Evolutionary conservation across 2,888 invertebrate genomes (phyloP), one percentile per base, ranked within the genome.

Genomic region (Catocala sponsa): DNA sequence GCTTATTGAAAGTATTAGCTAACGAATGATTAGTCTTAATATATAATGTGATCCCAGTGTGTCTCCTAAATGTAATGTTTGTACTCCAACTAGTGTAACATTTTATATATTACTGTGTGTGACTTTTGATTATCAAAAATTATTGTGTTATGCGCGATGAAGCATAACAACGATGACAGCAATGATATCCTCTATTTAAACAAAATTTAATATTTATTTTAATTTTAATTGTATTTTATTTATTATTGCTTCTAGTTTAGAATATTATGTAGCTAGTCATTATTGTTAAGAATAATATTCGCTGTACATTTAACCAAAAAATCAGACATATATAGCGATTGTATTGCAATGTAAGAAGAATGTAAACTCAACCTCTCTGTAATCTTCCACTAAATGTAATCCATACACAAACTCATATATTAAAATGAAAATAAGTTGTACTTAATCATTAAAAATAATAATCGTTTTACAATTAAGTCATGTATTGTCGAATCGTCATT

Each of bases 41-140:
- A 69, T 63, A 75, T 83, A 73, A 82, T 86, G 87, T 88, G 87
- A 88, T 88, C 86, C 87, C 86, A 78, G 69, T 76, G 84, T 89
- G 87, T 84, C 84, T 87, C 88, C 84, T 85, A 81, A 80, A 69
- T 61, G 64, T 83, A 76, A 68, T 65, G 66, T 75, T 74, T 75
- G 69, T 77, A 77, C 68, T 77, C 72, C 74, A 60, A 54, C 50
- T 67, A 74, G 64, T 63, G 57, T 50, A 65, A 64, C 53, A 51
- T 56, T 63, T 63, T 69, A 69, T 65, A 55, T 44, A 62, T 48
- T 70, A 56, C 6, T 38, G 35, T 51, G 55, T 70, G 68, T 67
- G 50, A 67, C 52, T 64, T 66, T 65, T 48, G n/a, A 65, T 66
- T 57, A 61, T 68, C 54, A 11, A 49, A 60, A 56, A 55, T 13